Base-by-base conservation (phyloP, 2,797 vertebrate species). In the Knipowitschia caucasica region DNA sequence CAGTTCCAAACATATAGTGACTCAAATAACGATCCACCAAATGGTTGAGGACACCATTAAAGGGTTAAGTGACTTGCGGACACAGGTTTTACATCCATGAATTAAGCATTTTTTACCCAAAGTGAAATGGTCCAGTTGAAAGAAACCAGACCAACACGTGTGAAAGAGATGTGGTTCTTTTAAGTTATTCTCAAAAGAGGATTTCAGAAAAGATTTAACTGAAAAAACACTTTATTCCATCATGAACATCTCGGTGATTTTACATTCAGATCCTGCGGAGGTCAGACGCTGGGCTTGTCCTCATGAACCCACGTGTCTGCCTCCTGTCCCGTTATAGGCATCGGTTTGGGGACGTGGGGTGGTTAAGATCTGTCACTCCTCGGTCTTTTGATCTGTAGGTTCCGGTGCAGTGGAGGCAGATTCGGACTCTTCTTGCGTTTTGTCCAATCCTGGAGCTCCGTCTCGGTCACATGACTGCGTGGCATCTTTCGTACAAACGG, bases 161-260 rank as follows among this genome's bases (percentile, higher is more conserved):
- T 43, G n/a, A 24, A 44, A 0, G 12, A 9, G 12, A 25, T 21
- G 12, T 24, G 12, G 7, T 44, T 26, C 7, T 43, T 24, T 4
- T 7, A 25, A n/a, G 42, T 35, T 15, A 17, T 7, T 17, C 1
- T 9, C 10, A 5, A 40, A 23, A 12, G 11, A 42, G 5, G 5
- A 42, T 42, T 21, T 23, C 21, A 43, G 21, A 43, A 43, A 43
- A 26, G 24, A n/a, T 43, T 25, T 26, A 25, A 20, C 67, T 83
- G 69, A 86, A 84, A 87, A 88, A 86, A 46, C 1, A 70, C 53
- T 88, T 88, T 85, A 82, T 85, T 86, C 77, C 21, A 72, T 74
- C 68, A 56, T 60, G 64, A 30, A 23, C 56, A 65, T 75, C 72
- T 59, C 31, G 63, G 64, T 54, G 64, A 77, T 73, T 74, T 82